Percentiles rank a stretch among this genome's conserved stretches.
phyloP scores from a whole-genome alignment of 2,888 invertebrate species.

The Eupithecia centaureata region DNA sequence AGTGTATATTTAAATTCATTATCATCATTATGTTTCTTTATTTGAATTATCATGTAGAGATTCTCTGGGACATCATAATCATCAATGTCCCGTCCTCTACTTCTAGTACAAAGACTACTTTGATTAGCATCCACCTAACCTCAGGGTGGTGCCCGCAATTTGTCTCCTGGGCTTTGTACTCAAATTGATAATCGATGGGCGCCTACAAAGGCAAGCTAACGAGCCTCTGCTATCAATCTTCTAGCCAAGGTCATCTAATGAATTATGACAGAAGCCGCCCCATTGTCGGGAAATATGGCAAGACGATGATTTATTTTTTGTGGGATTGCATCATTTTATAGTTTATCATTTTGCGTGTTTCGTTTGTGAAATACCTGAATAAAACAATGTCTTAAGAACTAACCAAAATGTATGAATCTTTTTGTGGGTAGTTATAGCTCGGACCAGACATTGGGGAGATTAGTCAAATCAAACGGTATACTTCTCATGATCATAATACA shows the following conservation, averaged over 20 bases:
- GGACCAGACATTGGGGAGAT: too few species aligned
- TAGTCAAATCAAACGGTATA: too few species aligned
- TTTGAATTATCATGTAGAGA: too few species aligned
- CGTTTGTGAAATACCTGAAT: neutral
- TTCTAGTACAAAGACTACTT: neutral
- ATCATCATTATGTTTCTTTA: too few species aligned
- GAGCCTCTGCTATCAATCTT: slow-evolving; percentile 66
- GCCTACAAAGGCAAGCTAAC: slow-evolving; percentile 64
- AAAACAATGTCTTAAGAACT: too few species aligned
- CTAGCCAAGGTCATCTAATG: slow-evolving; percentile 57
- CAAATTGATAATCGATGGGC: slow-evolving; percentile 72
- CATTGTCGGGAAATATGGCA: slow-evolving; percentile 44
- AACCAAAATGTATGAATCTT: too few species aligned
- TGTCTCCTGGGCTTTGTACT: slow-evolving; percentile 61
- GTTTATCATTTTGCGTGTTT: neutral
- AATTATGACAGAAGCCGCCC: slow-evolving; percentile 46
- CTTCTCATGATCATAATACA: too few species aligned
- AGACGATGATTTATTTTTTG: slow-evolving; percentile 42
- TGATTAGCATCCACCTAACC: slow-evolving; percentile 49
- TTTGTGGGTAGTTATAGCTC: too few species aligned
- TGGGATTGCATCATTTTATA: slow-evolving; percentile 14
- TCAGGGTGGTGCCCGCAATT: slow-evolving; percentile 55
- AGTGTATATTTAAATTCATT: too few species aligned
- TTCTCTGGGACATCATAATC: too few species aligned
- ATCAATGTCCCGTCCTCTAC: neutral